These are phyloP conservation scores for Omphaloscelis lunosa DNA, from an alignment of 2,888 invertebrate species.

Conservation along the genomic window DNA sequence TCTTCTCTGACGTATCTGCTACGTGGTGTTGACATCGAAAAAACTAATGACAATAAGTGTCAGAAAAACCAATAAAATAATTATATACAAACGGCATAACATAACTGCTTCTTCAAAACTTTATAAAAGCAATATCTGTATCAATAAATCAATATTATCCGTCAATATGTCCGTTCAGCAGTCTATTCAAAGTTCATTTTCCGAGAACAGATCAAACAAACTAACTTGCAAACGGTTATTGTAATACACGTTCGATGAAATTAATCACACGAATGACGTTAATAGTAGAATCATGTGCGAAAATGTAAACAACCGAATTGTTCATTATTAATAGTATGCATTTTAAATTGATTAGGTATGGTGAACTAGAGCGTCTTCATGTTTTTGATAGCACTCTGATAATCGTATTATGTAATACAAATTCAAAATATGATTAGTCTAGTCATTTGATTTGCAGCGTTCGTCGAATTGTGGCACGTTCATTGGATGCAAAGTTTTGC, in stretches of 20 bases:
- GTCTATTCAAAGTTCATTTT: slow-evolving; percentile 30
- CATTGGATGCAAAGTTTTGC: background rate
- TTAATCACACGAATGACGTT: slow-evolving; percentile 47
- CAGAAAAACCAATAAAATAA: slow-evolving; percentile 12
- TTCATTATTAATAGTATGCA: background rate
- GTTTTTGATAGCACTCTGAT: background rate
- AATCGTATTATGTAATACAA: background rate
- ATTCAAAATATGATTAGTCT: background rate
- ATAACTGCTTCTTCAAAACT: slow-evolving; percentile 5
- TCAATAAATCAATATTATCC: slow-evolving; percentile 19
- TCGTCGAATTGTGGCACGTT: background rate
- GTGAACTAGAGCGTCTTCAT: background rate
- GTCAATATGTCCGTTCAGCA: slow-evolving; percentile 13
- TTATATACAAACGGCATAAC: slow-evolving; percentile 4
- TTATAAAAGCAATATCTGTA: slow-evolving; percentile 13
- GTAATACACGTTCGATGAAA: slow-evolving; percentile 34
- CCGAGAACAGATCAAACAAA: slow-evolving; percentile 42
- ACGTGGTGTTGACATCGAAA: slow-evolving; percentile 4
- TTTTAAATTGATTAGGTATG: background rate
- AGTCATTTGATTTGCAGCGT: slow-evolving; percentile 2
- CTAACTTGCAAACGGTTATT: slow-evolving; percentile 33
- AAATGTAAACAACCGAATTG: slow-evolving; percentile 22
- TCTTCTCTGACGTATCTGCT: background rate
- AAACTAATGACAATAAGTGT: background rate
- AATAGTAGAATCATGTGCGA: slow-evolving; percentile 39